Percentiles rank a stretch among this genome's conserved stretches.
Evolutionary conservation across 2,113 vertebrate species (phyloP).

Genomic region (Psilopogon haemacephalus): DNA sequence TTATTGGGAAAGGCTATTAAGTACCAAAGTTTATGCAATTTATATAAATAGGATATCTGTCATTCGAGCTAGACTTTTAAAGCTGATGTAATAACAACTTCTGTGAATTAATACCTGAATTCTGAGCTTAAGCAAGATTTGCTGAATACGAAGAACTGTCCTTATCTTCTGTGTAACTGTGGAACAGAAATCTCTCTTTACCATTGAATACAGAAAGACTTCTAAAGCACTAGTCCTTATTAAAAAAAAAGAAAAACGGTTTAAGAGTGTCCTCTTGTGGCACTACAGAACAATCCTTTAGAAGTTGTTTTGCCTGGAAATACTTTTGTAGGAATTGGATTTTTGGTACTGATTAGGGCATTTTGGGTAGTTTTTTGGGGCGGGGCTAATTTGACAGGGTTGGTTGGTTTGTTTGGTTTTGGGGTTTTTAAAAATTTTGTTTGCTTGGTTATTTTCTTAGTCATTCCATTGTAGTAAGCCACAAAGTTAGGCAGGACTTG

Average conservation of each 20-base stretch:
- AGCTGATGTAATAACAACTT: neutral
- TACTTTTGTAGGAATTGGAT: neutral
- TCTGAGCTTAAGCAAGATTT: neutral
- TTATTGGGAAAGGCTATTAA: neutral
- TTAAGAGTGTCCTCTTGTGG: constrained; percentile 38
- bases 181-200: neutral
- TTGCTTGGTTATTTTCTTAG: neutral
- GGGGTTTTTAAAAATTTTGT: no score
- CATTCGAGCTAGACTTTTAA: neutral
- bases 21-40: neutral
- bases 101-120: neutral
- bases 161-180: neutral
- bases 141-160: neutral
- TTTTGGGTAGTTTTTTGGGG: neutral
- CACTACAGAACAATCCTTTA: neutral
- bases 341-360: neutral
- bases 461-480: no score
- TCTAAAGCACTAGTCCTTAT: fast-evolving
- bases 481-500: no score
- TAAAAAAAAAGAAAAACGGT: neutral
- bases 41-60: neutral
- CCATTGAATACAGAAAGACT: neutral
- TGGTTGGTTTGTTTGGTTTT: neutral
- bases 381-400: neutral
- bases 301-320: neutral